phyloP scores from a whole-genome alignment of 2,888 invertebrate species.

The Caenorhabditis wallacei region DNA sequence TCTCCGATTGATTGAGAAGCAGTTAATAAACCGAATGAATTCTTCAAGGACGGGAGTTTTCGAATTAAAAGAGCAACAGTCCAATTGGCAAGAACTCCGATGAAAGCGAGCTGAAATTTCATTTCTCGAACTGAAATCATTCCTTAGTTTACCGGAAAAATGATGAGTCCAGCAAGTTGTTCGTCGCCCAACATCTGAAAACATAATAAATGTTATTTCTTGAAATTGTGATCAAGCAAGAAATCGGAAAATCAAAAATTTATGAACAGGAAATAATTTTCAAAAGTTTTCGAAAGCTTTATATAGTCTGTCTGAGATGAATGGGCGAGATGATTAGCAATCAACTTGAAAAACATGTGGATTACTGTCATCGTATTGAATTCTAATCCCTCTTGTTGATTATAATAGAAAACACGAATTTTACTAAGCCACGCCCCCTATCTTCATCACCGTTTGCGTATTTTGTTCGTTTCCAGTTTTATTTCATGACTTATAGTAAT shows the following conservation, averaged over 20 bases:
- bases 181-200: conserved; percentile 28
- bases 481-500: conserved; percentile 1
- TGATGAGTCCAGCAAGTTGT: conserved; percentile 36
- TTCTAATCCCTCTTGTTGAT: conserved; percentile 10
- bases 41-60: conserved; percentile 63
- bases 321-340: conserved; percentile 27
- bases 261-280: neutral
- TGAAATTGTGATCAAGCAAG: neutral
- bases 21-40: conserved; percentile 68
- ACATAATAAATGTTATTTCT: neutral
- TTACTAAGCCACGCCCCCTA: neutral
- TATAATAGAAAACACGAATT: too few relatives aligned
- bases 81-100: conserved; percentile 67
- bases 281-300: neutral
- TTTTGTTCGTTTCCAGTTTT: neutral
- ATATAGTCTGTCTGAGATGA: conserved; percentile 17
- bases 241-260: neutral
- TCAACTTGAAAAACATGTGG: neutral
- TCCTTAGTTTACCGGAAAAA: conserved; percentile 36
- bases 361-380: conserved; percentile 24
- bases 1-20: conserved; percentile 68
- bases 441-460: conserved; percentile 1
- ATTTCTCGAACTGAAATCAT: neutral
- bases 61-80: conserved; percentile 65
- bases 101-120: conserved; percentile 50